Conservation (phyloP, 2,113 vertebrate species). For the Oryzias melastigma region DNA sequence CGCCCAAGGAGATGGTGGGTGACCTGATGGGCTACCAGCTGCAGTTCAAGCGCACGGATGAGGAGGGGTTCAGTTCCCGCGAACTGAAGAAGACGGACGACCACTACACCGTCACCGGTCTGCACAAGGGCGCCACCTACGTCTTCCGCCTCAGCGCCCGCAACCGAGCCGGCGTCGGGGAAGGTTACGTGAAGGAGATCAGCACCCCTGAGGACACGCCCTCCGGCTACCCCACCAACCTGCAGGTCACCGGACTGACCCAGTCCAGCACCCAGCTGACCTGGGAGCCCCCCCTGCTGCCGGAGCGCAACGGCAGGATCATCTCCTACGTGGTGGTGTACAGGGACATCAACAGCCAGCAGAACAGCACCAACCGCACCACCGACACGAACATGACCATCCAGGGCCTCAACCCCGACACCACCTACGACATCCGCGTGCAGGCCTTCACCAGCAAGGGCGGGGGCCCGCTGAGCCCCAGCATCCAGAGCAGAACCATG, state of each 20-base stretch:
- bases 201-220: conserved; percentile 87
- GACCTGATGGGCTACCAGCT: conserved; percentile 94
- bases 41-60: conserved; percentile 90
- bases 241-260: conserved; percentile 89
- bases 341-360: conserved; percentile 95
- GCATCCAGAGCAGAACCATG: conserved; percentile 98
- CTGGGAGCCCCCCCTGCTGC: conserved; percentile 89
- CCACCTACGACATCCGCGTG: conserved; percentile 94
- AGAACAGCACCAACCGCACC: conserved; percentile 87
- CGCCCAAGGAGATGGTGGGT: conserved; percentile 94
- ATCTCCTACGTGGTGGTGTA: conserved; percentile 88
- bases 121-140: conserved; percentile 95
- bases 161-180: conserved; percentile 90
- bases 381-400: conserved; percentile 81
- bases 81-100: conserved; percentile 88
- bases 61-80: conserved; percentile 82
- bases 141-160: conserved; percentile 89
- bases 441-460: conserved; percentile 90
- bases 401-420: conserved; percentile 88
- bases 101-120: conserved; percentile 89
- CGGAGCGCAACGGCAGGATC: conserved; percentile 91
- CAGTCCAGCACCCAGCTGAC: conserved; percentile 90
- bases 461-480: conserved; percentile 91
- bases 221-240: conserved; percentile 89
- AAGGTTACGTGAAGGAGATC: conserved; percentile 92